Evolutionary conservation across 2,797 vertebrate species (phyloP).

Genomic region (Hoplostethus mediterraneus): DNA sequence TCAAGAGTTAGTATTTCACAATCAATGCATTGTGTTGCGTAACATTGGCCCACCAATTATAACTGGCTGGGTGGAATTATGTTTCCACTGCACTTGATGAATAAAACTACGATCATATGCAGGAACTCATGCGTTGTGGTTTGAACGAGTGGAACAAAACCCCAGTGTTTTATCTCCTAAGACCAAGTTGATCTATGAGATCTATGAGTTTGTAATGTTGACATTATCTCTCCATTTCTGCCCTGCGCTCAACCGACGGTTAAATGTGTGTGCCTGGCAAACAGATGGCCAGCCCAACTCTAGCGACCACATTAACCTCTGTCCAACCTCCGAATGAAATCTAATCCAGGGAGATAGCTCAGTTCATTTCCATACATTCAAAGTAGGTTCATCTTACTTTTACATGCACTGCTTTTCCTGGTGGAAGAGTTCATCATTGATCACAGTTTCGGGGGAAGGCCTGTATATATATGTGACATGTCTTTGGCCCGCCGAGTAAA

Average conservation of each 20-base stretch:
- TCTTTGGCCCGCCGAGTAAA: too few relatives aligned
- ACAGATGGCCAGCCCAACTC: constrained; percentile 6
- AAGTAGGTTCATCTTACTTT: constrained; percentile 57
- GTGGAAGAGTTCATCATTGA: background rate
- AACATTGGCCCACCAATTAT: constrained; percentile 62
- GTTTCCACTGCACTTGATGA: constrained; percentile 55
- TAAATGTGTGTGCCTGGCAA: constrained; percentile 7
- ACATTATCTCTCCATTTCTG: background rate
- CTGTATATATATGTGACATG: background rate
- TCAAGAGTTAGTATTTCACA: constrained; percentile 55
- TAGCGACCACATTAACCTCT: constrained; percentile 24
- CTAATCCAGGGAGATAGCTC: constrained; percentile 12
- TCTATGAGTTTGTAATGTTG: background rate
- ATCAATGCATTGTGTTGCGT: constrained; percentile 74
- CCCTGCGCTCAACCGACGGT: background rate
- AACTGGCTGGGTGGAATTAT: constrained; percentile 52
- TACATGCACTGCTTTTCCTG: constrained; percentile 27
- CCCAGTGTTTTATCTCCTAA: background rate
- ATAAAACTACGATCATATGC: constrained; percentile 20
- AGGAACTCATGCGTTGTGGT: background rate
- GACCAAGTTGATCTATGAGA: too few relatives aligned
- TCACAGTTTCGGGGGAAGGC: background rate
- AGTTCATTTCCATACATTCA: constrained; percentile 71
- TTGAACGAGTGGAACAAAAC: background rate
- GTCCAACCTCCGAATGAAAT: constrained; percentile 30